Evolutionary conservation across 2,888 invertebrate genomes (phyloP), one percentile per base, ranked within the genome.

Genomic region (Corythucha ciliata): DNA sequence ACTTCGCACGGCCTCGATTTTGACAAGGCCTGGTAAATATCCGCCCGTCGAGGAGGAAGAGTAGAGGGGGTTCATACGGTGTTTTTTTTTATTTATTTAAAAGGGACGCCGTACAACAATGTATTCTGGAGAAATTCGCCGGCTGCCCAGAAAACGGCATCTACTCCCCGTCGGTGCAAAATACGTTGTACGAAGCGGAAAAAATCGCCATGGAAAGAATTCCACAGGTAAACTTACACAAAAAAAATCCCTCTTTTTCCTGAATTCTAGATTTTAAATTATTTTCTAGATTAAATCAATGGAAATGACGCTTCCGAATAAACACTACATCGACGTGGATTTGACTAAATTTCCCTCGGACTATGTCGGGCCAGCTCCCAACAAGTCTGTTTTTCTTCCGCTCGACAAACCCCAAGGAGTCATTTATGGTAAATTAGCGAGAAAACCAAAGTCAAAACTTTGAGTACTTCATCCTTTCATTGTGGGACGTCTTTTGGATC

Each of bases 241-340:
- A 37, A n/a, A 20, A 12, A 37, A 18, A 18, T 16, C 12, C 4
- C 4, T 3, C 3, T 16, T 16, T 37, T 12, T 37, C 8, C n/a
- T 29, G 8, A 29, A 29, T 29, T 10, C 29, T 29, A 8, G 29
- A 10, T 10, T 8, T 10, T 29, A n/a, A 29, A 29, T 29, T 29
- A 29, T 25, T 18, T 65, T 61, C 40, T 71, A 83, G 79, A 76
- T 84, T 39, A 70, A 72, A 4, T 77, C 77, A 64, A 79, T 85
- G 45, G 78, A 79, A 59, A 83, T 85, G 79, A 74, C 76, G 54
- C 80, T 86, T 79, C 86, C 87, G 1, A 87, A 87, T 68, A 84
- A 83, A 62, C 86, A 87, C 65, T 86, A 86, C 65, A 77, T 81
- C 61, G 78, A 77, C 59, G 76, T 85, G 36, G 84, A 87, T 64